phyloP scores from a whole-genome alignment of 2,888 invertebrate species.

The Amitus sp. region DNA sequence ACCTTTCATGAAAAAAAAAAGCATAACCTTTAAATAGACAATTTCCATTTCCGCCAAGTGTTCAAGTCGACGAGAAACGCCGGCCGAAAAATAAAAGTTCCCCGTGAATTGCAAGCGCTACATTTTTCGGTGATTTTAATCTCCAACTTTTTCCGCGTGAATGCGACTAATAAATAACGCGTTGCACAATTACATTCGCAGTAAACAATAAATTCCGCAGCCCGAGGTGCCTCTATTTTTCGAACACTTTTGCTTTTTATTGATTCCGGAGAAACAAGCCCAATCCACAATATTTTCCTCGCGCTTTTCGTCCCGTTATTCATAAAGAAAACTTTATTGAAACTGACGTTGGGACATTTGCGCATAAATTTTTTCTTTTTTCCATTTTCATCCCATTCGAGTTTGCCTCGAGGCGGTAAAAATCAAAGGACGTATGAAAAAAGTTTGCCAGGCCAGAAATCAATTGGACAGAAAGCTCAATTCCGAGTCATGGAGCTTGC shows the following conservation, averaged over 20 bases:
- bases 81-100: too few relatives aligned
- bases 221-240: slow-evolving; percentile 14
- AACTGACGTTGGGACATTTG: too few relatives aligned
- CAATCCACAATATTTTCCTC: slow-evolving; percentile 24
- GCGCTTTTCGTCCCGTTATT: too few relatives aligned
- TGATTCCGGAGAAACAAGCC: slow-evolving; percentile 17
- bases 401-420: background rate
- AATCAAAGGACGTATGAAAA: background rate
- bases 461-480: slow-evolving; percentile 6
- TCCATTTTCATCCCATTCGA: background rate
- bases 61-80: too few relatives aligned
- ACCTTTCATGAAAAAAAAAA: too few relatives aligned
- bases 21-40: too few relatives aligned
- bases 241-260: slow-evolving; percentile 28
- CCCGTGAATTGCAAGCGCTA: background rate
- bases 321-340: too few relatives aligned
- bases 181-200: slow-evolving; percentile 21
- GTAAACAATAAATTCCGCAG: slow-evolving; percentile 20
- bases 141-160: slow-evolving; percentile 17
- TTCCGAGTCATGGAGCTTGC: background rate
- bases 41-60: background rate
- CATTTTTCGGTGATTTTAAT: slow-evolving; percentile 17
- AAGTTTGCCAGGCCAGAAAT: background rate
- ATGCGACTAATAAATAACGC: slow-evolving; percentile 24
- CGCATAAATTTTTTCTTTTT: background rate